Evolutionary conservation across 2,797 vertebrate genomes (phyloP).

Genomic region (Pelochelys cantorii): DNA sequence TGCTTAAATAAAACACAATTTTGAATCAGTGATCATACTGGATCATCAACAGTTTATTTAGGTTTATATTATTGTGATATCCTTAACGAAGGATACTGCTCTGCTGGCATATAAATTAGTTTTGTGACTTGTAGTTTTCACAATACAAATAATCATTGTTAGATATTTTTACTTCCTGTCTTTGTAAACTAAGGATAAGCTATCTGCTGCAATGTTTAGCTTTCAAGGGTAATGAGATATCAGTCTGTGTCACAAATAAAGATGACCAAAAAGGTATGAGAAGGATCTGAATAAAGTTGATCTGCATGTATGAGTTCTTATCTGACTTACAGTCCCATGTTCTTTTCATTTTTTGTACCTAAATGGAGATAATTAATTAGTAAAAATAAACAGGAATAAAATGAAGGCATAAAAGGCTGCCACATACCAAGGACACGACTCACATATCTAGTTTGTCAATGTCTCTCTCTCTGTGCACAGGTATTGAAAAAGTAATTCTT

Average conservation of each 20-base stretch:
- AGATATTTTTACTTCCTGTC: conserved; percentile 11
- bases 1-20: conserved; percentile 20
- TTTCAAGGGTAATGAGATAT: background rate
- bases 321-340: background rate
- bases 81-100: conserved; percentile 8
- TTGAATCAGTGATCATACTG: background rate
- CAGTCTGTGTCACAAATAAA: background rate
- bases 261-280: background rate
- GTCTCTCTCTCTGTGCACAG: background rate
- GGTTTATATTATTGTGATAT: background rate
- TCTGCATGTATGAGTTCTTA: background rate
- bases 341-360: background rate
- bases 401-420: background rate
- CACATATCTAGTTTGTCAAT: background rate
- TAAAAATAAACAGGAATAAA: conserved; percentile 12
- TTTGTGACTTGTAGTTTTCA: background rate
- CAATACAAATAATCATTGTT: background rate
- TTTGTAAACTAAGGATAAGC: background rate
- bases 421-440: background rate
- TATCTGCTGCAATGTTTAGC: background rate
- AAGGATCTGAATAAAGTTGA: background rate
- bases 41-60: conserved; percentile 6
- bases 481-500: background rate
- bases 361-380: conserved; percentile 6
- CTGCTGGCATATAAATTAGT: conserved; percentile 6